A percentile compares a stretch with the other conserved stretches of the same genome.
These are phyloP conservation scores for Idaea biselata DNA, from an alignment of 2,888 invertebrate genomes.

Conservation along the genomic window DNA sequence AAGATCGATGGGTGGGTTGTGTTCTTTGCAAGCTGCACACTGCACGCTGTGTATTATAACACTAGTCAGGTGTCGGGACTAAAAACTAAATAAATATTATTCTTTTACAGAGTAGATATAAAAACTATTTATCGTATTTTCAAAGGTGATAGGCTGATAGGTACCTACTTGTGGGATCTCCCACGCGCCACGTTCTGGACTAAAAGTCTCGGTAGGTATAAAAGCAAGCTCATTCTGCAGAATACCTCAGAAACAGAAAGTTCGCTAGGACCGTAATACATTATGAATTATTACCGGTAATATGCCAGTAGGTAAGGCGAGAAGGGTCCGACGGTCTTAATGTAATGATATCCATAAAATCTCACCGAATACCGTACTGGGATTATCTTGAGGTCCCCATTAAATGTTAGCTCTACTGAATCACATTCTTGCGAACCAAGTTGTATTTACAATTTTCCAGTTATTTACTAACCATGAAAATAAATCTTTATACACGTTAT, in stretches of 20 bases:
- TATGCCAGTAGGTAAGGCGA: constrained; percentile 57
- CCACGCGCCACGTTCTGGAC: no score
- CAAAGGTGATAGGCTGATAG: no score
- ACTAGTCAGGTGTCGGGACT: no score
- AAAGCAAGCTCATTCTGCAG: neutral
- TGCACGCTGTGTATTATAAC: no score
- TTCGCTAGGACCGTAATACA: constrained; percentile 42
- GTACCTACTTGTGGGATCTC: no score
- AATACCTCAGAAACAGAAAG: constrained; percentile 11
- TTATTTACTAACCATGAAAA: no score
- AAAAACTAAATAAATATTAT: no score
- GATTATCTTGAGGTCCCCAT: neutral
- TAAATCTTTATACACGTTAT: no score
- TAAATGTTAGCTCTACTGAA: neutral
- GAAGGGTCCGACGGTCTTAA: constrained; percentile 34
- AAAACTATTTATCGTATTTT: no score
- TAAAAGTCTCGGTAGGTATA: neutral
- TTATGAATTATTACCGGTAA: constrained; percentile 59
- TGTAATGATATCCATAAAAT: neutral
- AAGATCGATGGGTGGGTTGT: no score
- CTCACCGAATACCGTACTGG: neutral
- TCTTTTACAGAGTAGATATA: no score
- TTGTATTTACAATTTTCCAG: neutral
- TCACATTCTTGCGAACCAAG: neutral
- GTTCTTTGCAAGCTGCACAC: no score